phyloP scores from a whole-genome alignment of 2,113 vertebrate genomes.

The Urocynchramus pylzowi region DNA sequence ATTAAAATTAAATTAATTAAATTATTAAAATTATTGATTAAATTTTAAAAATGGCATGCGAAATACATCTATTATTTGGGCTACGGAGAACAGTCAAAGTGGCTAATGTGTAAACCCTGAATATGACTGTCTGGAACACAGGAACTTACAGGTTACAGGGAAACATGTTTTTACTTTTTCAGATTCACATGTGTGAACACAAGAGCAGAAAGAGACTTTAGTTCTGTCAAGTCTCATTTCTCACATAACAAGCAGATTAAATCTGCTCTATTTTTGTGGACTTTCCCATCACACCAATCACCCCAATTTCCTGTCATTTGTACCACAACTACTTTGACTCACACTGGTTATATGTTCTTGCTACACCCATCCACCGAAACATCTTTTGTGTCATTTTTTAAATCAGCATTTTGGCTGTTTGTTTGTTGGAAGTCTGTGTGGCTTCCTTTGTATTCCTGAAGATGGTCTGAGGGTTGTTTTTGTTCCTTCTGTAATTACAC shows the following conservation, averaged over 20 bases:
- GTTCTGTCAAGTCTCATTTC: not conserved
- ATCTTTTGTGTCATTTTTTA: not conserved
- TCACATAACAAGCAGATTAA: not conserved
- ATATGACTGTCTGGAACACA: not conserved
- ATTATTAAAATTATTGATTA: no score
- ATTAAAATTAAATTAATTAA: no score
- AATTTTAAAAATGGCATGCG: no score
- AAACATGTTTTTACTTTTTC: not conserved
- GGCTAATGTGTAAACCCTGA: not conserved
- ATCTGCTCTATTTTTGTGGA: not conserved
- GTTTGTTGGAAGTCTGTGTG: not conserved
- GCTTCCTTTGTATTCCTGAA: not conserved
- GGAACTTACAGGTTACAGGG: not conserved
- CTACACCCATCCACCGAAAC: not conserved
- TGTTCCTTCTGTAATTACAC: not conserved
- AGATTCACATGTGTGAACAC: not conserved
- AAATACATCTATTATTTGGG: not conserved
- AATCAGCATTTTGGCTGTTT: not conserved
- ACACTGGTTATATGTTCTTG: not conserved
- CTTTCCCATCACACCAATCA: not conserved
- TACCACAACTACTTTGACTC: not conserved
- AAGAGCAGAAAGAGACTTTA: not conserved
- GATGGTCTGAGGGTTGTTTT: not conserved
- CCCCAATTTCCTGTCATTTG: not conserved
- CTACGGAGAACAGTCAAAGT: not conserved